Percentiles rank a stretch among this genome's conserved stretches.
Evolutionary conservation across 2,888 invertebrate species (phyloP).

Genomic region (Parapristionchus giblindavisi): DNA sequence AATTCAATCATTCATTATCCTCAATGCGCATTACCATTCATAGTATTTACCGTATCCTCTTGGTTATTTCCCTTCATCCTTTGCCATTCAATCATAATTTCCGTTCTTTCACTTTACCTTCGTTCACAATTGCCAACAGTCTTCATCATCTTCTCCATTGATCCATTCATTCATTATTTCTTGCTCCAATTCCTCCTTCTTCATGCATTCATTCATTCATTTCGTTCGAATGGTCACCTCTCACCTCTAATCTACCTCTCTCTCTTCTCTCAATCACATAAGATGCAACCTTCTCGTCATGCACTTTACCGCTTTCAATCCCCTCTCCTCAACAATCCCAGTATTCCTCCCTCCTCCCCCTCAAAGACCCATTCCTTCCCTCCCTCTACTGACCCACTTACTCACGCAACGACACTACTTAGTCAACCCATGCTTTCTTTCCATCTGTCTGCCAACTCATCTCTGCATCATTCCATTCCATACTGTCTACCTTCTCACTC

Average conservation of each 20-base stretch:
- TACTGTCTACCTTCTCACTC: background rate
- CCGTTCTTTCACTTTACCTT: background rate
- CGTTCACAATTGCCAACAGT: background rate
- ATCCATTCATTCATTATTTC: constrained; percentile 17
- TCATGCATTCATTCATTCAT: background rate
- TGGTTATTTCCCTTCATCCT: background rate
- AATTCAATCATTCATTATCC: too few relatives aligned
- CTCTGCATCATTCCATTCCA: background rate
- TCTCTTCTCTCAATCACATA: constrained; percentile 15
- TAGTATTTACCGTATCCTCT: too few relatives aligned
- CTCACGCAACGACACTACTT: too few relatives aligned
- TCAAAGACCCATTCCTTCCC: too few relatives aligned
- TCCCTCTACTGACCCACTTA: too few relatives aligned
- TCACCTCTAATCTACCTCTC: background rate
- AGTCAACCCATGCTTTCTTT: background rate
- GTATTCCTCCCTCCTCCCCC: background rate
- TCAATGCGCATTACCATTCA: too few relatives aligned
- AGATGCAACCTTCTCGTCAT: constrained; percentile 11
- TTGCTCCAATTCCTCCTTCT: constrained; percentile 11
- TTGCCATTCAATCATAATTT: background rate
- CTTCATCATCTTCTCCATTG: constrained; percentile 12
- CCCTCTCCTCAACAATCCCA: background rate
- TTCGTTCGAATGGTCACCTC: too few relatives aligned
- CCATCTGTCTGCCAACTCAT: constrained; percentile 23
- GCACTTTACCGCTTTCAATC: constrained; percentile 19